phyloP scores from a whole-genome alignment of 2,113 vertebrate species.

The Astur gentilis region DNA sequence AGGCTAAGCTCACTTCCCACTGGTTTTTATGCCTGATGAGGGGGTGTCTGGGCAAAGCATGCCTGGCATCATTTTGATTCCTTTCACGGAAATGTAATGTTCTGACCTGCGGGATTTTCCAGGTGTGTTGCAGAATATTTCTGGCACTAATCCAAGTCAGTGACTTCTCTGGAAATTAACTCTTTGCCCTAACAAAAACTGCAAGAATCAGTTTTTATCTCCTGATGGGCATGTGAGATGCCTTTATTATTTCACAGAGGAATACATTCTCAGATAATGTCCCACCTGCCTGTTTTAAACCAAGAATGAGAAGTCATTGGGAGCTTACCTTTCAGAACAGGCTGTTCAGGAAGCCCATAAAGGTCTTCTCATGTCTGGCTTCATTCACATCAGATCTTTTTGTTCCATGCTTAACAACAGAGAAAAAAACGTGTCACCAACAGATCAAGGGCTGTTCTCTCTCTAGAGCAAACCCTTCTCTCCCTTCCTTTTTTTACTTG shows the following conservation, averaged over 20 bases:
- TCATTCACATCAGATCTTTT: neutral
- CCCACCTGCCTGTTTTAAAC: neutral
- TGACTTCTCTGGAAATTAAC: neutral
- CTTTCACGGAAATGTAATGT: neutral
- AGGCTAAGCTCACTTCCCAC: neutral
- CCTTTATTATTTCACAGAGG: neutral
- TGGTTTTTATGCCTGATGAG: neutral
- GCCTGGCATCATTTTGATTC: neutral
- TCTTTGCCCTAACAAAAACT: neutral
- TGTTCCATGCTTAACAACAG: neutral
- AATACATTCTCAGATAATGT: neutral
- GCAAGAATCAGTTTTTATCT: neutral
- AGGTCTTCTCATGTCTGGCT: neutral
- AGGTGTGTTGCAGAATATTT: neutral
- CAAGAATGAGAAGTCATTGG: neutral
- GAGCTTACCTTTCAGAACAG: neutral
- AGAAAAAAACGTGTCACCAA: neutral
- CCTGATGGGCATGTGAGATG: neutral
- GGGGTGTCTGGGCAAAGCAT: neutral
- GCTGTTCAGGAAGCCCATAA: neutral
- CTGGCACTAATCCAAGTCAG: neutral
- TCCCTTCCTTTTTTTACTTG: neutral
- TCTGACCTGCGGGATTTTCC: neutral
- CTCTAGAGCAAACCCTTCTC: neutral
- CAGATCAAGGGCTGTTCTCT: neutral